Evolutionary conservation across 1,140 invertebrate species (phyloP).

Genomic region (Ctenoplectra terminalis): DNA sequence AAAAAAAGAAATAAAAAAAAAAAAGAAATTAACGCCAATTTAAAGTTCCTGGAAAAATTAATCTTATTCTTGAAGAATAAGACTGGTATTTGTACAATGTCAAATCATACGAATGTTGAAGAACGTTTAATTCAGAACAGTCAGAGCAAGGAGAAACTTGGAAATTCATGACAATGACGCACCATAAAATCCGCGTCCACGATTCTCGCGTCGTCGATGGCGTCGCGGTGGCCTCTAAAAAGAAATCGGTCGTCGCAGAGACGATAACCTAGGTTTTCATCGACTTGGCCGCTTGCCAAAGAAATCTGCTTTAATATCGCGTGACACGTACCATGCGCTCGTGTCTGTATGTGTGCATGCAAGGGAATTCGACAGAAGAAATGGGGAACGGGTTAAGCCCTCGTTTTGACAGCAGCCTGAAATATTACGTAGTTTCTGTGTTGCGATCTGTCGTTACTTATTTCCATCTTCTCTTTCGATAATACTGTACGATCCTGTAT

Average conservation of each 20-base stretch:
- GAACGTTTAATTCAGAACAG: background rate
- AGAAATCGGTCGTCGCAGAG: conserved; percentile 1
- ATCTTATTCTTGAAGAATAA: too few relatives aligned
- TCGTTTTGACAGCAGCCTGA: conserved; percentile 40
- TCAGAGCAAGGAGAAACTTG: background rate
- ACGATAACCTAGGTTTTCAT: conserved; percentile 49
- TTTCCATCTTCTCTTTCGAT: background rate
- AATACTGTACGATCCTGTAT: background rate
- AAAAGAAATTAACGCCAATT: too few relatives aligned
- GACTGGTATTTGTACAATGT: too few relatives aligned
- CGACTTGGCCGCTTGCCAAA: conserved; percentile 59
- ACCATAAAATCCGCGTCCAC: background rate
- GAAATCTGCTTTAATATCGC: conserved; percentile 64
- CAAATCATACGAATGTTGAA: too few relatives aligned
- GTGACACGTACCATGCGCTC: conserved; percentile 29
- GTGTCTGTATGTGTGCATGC: background rate
- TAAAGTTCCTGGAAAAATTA: too few relatives aligned
- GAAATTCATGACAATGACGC: background rate
- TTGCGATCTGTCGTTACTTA: conserved; percentile 1
- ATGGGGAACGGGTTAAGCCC: conserved; percentile 50
- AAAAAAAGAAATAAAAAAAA: too few relatives aligned
- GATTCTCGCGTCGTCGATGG: background rate
- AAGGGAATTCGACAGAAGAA: conserved; percentile 7
- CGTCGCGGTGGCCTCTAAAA: background rate
- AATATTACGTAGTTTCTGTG: conserved; percentile 40